phyloP scores from a whole-genome alignment of 1,140 invertebrate genomes.

The Zophobas morio region DNA sequence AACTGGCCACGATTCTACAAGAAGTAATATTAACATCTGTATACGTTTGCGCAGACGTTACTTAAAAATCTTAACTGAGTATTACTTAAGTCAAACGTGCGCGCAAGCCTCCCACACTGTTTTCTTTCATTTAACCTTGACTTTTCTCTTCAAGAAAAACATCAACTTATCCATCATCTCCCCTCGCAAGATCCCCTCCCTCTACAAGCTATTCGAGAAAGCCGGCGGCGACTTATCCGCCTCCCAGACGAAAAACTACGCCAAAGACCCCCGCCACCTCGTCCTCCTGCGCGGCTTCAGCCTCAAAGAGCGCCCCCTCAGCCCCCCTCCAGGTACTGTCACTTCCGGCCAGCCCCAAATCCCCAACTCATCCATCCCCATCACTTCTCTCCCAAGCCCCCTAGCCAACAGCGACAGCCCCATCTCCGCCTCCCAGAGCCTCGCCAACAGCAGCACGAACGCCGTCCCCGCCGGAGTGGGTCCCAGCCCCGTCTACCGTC shows the following conservation, averaged over 20 bases:
- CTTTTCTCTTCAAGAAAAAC: conserved; percentile 74
- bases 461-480: conserved; percentile 59
- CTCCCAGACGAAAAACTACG: conserved; percentile 90
- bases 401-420: conserved; percentile 74
- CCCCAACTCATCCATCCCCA: conserved; percentile 59
- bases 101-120: no score
- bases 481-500: conserved; percentile 61
- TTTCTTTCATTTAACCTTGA: no score
- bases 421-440: conserved; percentile 62
- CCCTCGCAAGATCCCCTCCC: conserved; percentile 86
- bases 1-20: conserved; percentile 80
- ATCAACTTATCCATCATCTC: conserved; percentile 91
- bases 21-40: conserved; percentile 70
- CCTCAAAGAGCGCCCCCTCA: conserved; percentile 86
- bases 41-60: no score
- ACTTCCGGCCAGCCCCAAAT: conserved; percentile 66
- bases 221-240: conserved; percentile 87
- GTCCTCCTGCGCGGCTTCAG: conserved; percentile 85
- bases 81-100: no score
- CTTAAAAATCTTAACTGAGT: no score
- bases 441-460: conserved; percentile 57
- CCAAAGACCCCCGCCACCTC: conserved; percentile 88
- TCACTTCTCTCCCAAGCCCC: conserved; percentile 71
- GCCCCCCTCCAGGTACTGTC: conserved; percentile 73
- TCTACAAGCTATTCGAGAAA: conserved; percentile 86